phyloP scores from a whole-genome alignment of 1,140 invertebrate species.

The Stenopsyche tienmushanensis region DNA sequence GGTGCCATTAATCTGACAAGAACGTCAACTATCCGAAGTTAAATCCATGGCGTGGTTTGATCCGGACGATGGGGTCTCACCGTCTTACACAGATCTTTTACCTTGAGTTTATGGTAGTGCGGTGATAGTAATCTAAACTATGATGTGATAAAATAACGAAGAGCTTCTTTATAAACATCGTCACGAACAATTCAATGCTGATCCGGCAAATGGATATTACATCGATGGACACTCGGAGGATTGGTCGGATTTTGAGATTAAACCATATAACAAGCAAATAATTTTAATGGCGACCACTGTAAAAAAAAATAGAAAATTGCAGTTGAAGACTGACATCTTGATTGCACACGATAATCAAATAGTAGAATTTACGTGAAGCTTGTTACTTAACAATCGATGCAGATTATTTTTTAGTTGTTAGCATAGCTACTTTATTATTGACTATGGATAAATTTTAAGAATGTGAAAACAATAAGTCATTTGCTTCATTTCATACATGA shows the following conservation, averaged over 20 bases:
- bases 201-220: background rate
- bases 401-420: too few relatives aligned
- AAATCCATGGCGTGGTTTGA: constrained; percentile 37
- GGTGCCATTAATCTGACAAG: constrained; percentile 40
- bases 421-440: too few relatives aligned
- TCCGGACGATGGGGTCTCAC: constrained; percentile 29
- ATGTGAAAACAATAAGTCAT: too few relatives aligned
- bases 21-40: constrained; percentile 20
- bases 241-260: background rate
- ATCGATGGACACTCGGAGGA: background rate
- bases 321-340: too few relatives aligned
- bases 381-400: too few relatives aligned
- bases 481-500: too few relatives aligned
- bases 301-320: too few relatives aligned
- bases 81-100: constrained; percentile 35
- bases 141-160: background rate
- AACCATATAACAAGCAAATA: background rate
- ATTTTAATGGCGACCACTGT: background rate
- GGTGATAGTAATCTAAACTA: background rate
- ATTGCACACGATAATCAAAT: too few relatives aligned
- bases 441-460: too few relatives aligned
- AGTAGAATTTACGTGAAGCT: too few relatives aligned
- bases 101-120: constrained; percentile 20
- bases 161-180: background rate
- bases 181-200: background rate